Evolutionary conservation across 2,888 invertebrate genomes (phyloP).

Genomic region (Hedychridium roseum): DNA sequence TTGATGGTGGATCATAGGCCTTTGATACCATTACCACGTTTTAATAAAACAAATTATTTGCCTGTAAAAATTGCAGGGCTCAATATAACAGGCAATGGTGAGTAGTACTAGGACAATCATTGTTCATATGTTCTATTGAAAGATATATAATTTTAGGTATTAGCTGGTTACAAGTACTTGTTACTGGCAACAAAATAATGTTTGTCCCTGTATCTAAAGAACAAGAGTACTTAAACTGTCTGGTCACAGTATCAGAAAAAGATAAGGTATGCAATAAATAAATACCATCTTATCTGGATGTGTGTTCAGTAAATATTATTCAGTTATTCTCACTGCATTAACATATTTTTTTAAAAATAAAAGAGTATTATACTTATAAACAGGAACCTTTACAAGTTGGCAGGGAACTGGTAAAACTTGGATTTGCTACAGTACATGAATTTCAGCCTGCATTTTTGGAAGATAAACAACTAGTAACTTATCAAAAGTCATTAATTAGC

Average conservation of each 20-base stretch:
- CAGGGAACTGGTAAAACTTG: conserved; percentile 65
- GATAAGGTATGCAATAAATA: conserved; percentile 41
- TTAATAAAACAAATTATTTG: conserved; percentile 66
- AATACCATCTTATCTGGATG: not conserved
- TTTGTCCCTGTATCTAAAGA: conserved; percentile 65
- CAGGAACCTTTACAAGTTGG: conserved; percentile 66
- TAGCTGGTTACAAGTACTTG: conserved; percentile 70
- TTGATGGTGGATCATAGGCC: conserved; percentile 69
- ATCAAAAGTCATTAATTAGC: conserved; percentile 60
- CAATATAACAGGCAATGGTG: conserved; percentile 64
- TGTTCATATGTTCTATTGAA: not conserved
- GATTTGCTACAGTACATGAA: conserved; percentile 51
- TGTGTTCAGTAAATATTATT: not conserved
- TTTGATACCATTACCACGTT: conserved; percentile 67
- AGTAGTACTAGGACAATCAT: conserved; percentile 4
- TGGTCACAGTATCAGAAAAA: conserved; percentile 57
- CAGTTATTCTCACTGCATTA: not conserved
- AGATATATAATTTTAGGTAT: conserved; percentile 60
- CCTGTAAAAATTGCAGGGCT: conserved; percentile 68
- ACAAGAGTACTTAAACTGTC: conserved; percentile 63
- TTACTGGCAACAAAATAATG: conserved; percentile 65
- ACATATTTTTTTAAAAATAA: not conserved
- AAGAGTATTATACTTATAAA: conserved; percentile 8
- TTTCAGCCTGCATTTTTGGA: conserved; percentile 47
- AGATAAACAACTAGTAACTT: conserved; percentile 55